Evolutionary conservation across 2,888 invertebrate genomes (phyloP), one percentile per base, ranked within the genome.

Genomic region (Altica lythri): DNA sequence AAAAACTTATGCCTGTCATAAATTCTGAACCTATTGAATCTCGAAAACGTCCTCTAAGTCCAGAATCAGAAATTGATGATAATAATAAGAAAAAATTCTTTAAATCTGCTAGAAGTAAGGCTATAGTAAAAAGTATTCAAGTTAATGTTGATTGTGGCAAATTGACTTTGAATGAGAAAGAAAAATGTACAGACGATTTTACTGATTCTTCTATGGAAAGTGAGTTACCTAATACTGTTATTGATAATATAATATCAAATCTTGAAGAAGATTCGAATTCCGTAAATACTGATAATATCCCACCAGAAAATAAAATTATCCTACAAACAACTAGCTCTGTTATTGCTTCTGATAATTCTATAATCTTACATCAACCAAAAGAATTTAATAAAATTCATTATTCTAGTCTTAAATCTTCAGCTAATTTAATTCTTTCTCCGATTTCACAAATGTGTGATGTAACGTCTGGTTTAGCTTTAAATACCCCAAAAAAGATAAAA

Each of bases 401-500:
- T n/a, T n/a, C n/a, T n/a, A n/a, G n/a, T n/a, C n/a, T n/a, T n/a
- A n/a, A n/a, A n/a, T 59, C 29, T 27, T 46, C 47, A 22, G 62
- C 64, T 10, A 65, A 69, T 22, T 46, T 68, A 22, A 62, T 75
- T 22, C 58, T 81, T 67, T 80, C 81, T 2, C 80, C 81, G 2
- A 78, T 78, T 4, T 79, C 79, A 22, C 78, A 80, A 62, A 77
- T 81, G 64, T 76, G 71, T 58, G 77, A 76, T 58, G 79, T 81
- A 76, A 77, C 81, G 2, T 80, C 80, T 1, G 77, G 73, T 2
- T 63, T 78, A 51, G 76, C 75, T 1, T 51, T 77, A 4, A 77
- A 78, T 72, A 79, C 80, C 48, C 80, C 80, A n/a, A 73, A 77
- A 59, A 75, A 76, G 51, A 69, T 65, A 0, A 70, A 65, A 37